Base-by-base conservation (phyloP, 2,888 invertebrate genomes). In the Melanotus villosus region DNA sequence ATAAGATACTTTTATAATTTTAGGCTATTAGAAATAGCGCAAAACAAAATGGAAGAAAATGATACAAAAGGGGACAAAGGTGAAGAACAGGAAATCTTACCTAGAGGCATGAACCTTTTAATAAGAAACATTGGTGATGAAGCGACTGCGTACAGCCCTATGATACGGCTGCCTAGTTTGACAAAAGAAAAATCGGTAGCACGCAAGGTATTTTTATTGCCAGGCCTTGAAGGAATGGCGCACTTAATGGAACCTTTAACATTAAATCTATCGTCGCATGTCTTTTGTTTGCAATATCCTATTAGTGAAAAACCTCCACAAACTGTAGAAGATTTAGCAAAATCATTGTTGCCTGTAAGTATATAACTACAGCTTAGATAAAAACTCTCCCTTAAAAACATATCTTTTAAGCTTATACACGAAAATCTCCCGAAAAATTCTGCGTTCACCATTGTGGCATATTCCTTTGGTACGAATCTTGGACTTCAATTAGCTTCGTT, bases 391-490 rank as follows among this genome's bases (percentile, higher is more conserved):
- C n/a, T n/a, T n/a, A n/a, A n/a, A n/a, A n/a, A n/a, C n/a, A n/a
- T n/a, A n/a, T n/a, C n/a, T n/a, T n/a, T n/a, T n/a, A n/a, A n/a
- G n/a, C n/a, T n/a, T n/a, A n/a, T n/a, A n/a, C n/a, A n/a, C n/a
- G n/a, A n/a, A n/a, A n/a, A n/a, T n/a, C n/a, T n/a, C n/a, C n/a
- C n/a, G n/a, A n/a, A n/a, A n/a, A n/a, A n/a, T n/a, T n/a, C n/a
- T n/a, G n/a, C 88, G 0, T 96, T 93, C 85, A 89, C 89, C 67
- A 81, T 98, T 0, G 88, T 93, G 10, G 97, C 94, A 1, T 97
- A 98, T 86, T 98, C 98, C 10, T 97, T 91, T 80, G 98, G 98
- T 45, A 87, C 92, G 0, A 83, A 92, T 18, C 86, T 96, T 16
- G 92, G 93, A 0, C 84, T 97, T 64, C 94, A 96, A 81, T 85